Conservation (phyloP, 2,797 vertebrate genomes). For the Typhlichthys subterraneus region DNA sequence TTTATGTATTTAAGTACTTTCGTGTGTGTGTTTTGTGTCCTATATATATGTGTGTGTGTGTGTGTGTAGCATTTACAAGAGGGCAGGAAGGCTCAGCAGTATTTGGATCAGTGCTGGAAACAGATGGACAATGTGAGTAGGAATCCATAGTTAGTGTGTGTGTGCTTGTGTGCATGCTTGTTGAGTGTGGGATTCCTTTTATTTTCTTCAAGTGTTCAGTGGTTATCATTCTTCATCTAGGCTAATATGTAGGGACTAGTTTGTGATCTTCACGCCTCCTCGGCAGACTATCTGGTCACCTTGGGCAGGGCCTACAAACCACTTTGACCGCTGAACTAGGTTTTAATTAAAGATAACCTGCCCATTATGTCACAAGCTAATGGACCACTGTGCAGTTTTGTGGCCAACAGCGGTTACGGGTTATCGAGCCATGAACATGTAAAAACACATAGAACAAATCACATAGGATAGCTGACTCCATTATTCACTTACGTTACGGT, state of each 20-base stretch:
- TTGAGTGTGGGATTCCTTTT: background rate
- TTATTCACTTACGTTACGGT: too few relatives aligned
- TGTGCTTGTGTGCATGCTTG: too few relatives aligned
- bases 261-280: too few relatives aligned
- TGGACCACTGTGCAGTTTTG: background rate
- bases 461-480: too few relatives aligned
- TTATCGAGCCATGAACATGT: too few relatives aligned
- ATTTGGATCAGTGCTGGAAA: conserved; percentile 97
- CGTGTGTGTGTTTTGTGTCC: conserved; percentile 31
- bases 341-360: background rate
- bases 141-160: background rate
- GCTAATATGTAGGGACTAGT: too few relatives aligned
- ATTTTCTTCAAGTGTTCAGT: background rate
- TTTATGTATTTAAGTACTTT: conserved; percentile 24
- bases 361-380: conserved; percentile 18
- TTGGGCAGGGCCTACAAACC: background rate
- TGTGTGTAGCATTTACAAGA: conserved; percentile 92
- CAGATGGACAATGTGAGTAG: conserved; percentile 98
- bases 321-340: background rate
- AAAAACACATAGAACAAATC: too few relatives aligned
- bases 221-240: too few relatives aligned
- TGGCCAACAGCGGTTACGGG: too few relatives aligned
- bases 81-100: conserved; percentile 95
- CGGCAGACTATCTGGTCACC: too few relatives aligned
- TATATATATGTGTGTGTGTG: conserved; percentile 31